A percentile compares a stretch with the other conserved stretches of the same genome.
Evolutionary conservation across 2,113 vertebrate genomes (phyloP).

Genomic region (Lepidothrix coronata): DNA sequence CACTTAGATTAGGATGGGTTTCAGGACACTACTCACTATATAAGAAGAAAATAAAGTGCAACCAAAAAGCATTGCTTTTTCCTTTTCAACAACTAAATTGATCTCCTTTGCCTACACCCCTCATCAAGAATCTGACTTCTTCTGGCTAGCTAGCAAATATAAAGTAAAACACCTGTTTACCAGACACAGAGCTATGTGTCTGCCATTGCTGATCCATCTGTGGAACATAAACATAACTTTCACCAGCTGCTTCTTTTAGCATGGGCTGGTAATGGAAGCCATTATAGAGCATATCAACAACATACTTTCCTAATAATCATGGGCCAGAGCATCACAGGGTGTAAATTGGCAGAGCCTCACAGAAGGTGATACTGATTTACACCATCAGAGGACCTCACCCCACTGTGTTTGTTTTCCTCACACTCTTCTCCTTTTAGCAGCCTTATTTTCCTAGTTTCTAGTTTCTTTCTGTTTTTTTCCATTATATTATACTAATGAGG

Average conservation of each 20-base stretch:
- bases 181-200: slow-evolving; percentile 59
- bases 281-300: slow-evolving; percentile 64
- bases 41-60: neutral
- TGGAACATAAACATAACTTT: slow-evolving; percentile 58
- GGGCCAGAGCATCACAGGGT: slow-evolving; percentile 25
- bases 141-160: slow-evolving; percentile 64
- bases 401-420: neutral
- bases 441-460: neutral
- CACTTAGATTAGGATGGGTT: neutral
- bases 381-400: neutral
- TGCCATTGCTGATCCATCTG: slow-evolving; percentile 70
- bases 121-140: slow-evolving; percentile 54
- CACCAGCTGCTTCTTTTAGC: slow-evolving; percentile 77
- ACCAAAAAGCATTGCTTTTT: neutral
- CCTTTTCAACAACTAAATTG: slow-evolving; percentile 32
- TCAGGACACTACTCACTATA: neutral
- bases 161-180: slow-evolving; percentile 76
- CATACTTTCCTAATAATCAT: slow-evolving; percentile 51
- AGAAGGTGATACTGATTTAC: neutral
- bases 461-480: neutral
- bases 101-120: slow-evolving; percentile 31
- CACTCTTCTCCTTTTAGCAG: neutral
- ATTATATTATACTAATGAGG: slow-evolving; percentile 34
- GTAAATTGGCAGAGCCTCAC: slow-evolving; percentile 36
- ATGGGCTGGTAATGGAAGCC: slow-evolving; percentile 46